Conservation (phyloP, 2,888 invertebrate genomes). For the Xestia ashworthii region DNA sequence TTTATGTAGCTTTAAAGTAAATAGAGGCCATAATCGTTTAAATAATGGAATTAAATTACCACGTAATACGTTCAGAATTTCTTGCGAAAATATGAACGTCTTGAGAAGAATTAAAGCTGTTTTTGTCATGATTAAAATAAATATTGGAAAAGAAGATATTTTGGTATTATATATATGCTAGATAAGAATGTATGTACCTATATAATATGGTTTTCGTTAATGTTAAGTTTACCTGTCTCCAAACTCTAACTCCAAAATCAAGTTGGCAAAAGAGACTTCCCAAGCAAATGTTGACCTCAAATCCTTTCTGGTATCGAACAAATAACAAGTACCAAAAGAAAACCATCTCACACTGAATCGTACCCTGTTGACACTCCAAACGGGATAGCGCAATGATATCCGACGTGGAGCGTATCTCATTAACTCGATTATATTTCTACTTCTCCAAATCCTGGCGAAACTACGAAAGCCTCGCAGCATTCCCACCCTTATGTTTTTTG, state of each 20-base stretch:
- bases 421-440: conserved; percentile 80
- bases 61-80: not conserved
- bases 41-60: not conserved
- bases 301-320: conserved; percentile 13
- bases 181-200: not conserved
- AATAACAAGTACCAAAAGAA: conserved; percentile 41
- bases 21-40: conserved; percentile 1
- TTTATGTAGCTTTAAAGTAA: conserved; percentile 4
- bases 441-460: conserved; percentile 63
- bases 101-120: no score
- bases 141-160: not conserved
- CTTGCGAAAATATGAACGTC: not conserved
- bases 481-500: conserved; percentile 7
- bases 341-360: conserved; percentile 53
- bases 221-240: no score
- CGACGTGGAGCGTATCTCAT: conserved; percentile 74
- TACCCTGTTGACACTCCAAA: conserved; percentile 71
- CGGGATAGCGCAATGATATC: conserved; percentile 69
- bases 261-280: not conserved
- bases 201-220: not conserved
- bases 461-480: conserved; percentile 18
- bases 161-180: not conserved
- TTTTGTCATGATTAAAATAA: not conserved
- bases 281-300: conserved; percentile 26
- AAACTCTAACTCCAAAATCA: conserved; percentile 5